Evolutionary conservation across 2,113 vertebrate species (phyloP).

Genomic region (Brachyhypopomus occidentalis): DNA sequence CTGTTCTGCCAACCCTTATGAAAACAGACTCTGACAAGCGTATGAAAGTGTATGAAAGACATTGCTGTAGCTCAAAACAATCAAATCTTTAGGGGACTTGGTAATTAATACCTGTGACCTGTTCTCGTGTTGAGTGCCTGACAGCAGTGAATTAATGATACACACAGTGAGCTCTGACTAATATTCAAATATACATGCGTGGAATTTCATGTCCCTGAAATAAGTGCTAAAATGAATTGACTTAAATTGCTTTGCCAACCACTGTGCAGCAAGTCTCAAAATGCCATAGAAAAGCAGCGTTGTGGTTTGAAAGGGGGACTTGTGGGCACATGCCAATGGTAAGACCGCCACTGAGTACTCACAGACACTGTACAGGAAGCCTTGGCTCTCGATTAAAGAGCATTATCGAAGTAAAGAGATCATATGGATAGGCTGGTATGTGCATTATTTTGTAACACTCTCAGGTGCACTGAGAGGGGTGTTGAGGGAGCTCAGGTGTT

Average conservation of each 20-base stretch:
- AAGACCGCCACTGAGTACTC: constrained; percentile 17
- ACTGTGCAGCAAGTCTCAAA: constrained; percentile 6
- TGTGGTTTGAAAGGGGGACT: background rate
- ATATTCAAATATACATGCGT: background rate
- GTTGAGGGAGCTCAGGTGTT: constrained; percentile 43
- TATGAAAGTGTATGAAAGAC: background rate
- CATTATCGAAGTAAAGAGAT: constrained; percentile 13
- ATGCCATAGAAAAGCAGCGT: constrained; percentile 2
- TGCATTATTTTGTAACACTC: constrained; percentile 23
- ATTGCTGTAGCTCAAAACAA: background rate
- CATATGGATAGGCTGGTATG: constrained; percentile 24
- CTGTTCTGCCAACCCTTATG: background rate
- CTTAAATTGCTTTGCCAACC: constrained; percentile 14
- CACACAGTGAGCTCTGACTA: constrained; percentile 11
- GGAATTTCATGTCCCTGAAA: constrained; percentile 6
- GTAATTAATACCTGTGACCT: constrained; percentile 13
- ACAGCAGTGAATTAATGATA: constrained; percentile 13
- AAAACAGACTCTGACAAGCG: background rate
- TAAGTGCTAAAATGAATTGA: constrained; percentile 4
- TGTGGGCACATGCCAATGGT: background rate
- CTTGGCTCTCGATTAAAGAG: background rate
- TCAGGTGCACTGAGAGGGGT: constrained; percentile 39
- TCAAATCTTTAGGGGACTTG: background rate
- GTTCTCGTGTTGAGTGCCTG: background rate
- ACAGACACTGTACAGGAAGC: constrained; percentile 1